These are phyloP conservation scores for Gadopsis marmoratus DNA, from an alignment of 2,797 vertebrate species.

Conservation along the genomic window DNA sequence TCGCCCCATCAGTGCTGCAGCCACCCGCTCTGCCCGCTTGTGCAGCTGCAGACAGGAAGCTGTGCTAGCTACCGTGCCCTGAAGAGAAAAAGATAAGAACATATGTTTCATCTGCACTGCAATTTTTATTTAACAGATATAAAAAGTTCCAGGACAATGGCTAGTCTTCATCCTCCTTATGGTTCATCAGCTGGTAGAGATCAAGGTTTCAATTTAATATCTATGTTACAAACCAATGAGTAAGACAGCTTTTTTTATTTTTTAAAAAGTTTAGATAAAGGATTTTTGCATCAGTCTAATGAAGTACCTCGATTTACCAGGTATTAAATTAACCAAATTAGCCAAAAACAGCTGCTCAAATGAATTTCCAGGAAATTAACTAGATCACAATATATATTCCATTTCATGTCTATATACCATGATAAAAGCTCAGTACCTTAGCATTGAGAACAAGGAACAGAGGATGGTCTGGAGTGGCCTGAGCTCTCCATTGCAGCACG, in stretches of 20 bases:
- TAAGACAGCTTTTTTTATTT: too few relatives aligned
- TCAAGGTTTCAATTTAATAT: not conserved
- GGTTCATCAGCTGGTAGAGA: not conserved
- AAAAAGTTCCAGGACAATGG: not conserved
- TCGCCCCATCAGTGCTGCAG: conserved; percentile 88
- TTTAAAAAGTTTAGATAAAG: not conserved
- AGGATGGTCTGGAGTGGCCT: conserved; percentile 95
- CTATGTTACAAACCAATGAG: not conserved
- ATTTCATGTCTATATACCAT: not conserved
- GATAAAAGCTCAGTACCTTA: conserved; percentile 84
- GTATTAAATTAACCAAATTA: not conserved
- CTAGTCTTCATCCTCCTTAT: not conserved
- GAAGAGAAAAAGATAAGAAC: conserved; percentile 27
- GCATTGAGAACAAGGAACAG: conserved; percentile 94
- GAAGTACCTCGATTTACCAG: not conserved
- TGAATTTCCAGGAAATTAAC: not conserved
- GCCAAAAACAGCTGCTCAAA: not conserved
- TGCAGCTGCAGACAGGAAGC: conserved; percentile 95
- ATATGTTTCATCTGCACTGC: not conserved
- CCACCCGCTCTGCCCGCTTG: conserved; percentile 93
- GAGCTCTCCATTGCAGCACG: conserved; percentile 96
- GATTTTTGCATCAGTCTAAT: not conserved
- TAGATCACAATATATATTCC: not conserved
- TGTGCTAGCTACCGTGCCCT: conserved; percentile 93
- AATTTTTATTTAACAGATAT: not conserved